These are phyloP conservation scores for Scortum barcoo DNA, from an alignment of 2,113 vertebrate species.

Conservation along the genomic window DNA sequence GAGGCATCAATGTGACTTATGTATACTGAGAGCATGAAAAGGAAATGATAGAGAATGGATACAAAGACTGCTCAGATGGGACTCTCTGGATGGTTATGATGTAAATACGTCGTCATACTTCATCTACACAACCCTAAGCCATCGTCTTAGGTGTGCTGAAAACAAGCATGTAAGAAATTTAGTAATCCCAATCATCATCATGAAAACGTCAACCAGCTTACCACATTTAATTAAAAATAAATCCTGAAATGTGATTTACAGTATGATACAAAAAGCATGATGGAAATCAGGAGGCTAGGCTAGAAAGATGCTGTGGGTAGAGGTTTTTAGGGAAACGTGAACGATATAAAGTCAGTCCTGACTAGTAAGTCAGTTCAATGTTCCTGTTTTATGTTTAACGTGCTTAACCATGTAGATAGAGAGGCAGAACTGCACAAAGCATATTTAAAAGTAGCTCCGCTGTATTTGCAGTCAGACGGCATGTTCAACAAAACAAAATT, in stretches of 20 bases:
- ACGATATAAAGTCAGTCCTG: neutral
- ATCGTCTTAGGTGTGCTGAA: neutral
- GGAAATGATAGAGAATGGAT: neutral
- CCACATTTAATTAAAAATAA: neutral
- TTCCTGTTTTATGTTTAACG: neutral
- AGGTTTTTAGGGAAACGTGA: conserved; percentile 25
- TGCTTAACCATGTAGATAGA: neutral
- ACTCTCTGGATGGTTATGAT: neutral
- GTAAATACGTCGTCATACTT: too few species aligned
- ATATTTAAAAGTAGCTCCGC: neutral
- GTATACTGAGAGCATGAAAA: neutral
- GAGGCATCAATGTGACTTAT: neutral
- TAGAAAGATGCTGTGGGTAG: neutral
- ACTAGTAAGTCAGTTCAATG: neutral
- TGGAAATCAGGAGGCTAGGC: neutral
- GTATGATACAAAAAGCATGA: neutral
- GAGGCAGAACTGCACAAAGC: conserved; percentile 2
- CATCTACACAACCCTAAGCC: neutral
- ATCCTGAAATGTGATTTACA: neutral
- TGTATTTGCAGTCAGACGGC: neutral
- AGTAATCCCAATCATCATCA: conserved; percentile 6
- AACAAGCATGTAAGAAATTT: neutral
- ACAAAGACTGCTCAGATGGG: neutral
- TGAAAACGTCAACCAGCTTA: neutral
- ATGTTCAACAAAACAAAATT: conserved; percentile 15